Base-by-base conservation (phyloP, 2,113 vertebrate genomes). In the Tapirus terrestris region DNA sequence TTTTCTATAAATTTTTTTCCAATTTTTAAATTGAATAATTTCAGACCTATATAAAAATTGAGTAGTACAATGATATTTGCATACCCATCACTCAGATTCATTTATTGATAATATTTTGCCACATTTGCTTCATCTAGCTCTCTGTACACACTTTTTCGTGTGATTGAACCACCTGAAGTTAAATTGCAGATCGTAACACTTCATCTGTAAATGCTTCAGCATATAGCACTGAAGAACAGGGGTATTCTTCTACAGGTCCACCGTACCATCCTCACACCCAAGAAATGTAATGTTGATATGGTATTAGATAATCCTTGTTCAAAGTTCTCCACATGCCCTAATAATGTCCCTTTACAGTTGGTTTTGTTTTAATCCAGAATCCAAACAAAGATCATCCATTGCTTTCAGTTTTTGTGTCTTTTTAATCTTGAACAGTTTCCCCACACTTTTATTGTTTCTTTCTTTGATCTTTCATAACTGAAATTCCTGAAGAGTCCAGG, bases 11-110 rank as follows among this genome's bases (percentile, higher is more conserved):
- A 11, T 60, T 67, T 56, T 33, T 91, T 94, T 45, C 53, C 33
- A 70, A 8, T 45, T 84, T 95, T 97, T 80, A 89, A 93, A 91
- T 97, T 89, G 56, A 95, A 68, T 60, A 72, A 75, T 70, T 96
- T 94, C 65, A 91, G 43, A 81, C 33, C 43, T 81, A 27, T 80
- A 45, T 91, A 53, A 95, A 96, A 76, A 13, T 82, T 58, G 36
- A 81, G 21, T 73, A 65, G 11, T 23, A 67, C 8, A 83, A 67
- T 39, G 58, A 85, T 43, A 72, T 80, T 83, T 53, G 36, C 60
- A 27, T 70, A 63, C 8, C 94, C n/a, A 48, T 45, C 17, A 79
- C 27, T 92, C 63, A 96, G 33, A 63, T 85, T 79, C 23, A 79
- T n/a, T 92, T 82, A 67, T 43, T 93, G 31, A 61, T 95, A 65